These are phyloP conservation scores for Amblyjoppa fuscipennis DNA, from an alignment of 2,888 invertebrate species.

Conservation along the genomic window DNA sequence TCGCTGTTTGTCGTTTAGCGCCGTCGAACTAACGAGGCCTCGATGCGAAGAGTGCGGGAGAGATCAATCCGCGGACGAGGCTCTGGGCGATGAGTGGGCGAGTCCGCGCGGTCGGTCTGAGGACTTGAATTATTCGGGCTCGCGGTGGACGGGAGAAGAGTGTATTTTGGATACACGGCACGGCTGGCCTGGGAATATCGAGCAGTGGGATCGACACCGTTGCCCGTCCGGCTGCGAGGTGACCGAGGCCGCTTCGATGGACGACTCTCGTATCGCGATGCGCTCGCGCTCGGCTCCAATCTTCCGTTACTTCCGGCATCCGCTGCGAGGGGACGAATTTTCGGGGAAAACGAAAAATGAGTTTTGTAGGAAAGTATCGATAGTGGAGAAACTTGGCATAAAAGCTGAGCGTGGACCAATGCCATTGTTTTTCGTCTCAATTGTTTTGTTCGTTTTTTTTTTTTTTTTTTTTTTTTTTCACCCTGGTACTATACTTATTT, in stretches of 20 bases:
- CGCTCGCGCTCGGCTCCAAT: background rate
- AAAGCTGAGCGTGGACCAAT: background rate
- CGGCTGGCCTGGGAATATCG: slow-evolving; percentile 75
- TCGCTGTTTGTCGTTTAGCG: background rate
- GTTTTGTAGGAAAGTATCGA: background rate
- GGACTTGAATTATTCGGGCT: slow-evolving; percentile 75
- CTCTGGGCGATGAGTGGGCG: slow-evolving; percentile 10
- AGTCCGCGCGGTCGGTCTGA: slow-evolving; percentile 21
- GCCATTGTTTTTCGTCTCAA: background rate
- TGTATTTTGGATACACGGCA: slow-evolving; percentile 81
- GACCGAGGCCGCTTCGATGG: slow-evolving; percentile 16
- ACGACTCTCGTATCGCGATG: background rate
- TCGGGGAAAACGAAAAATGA: background rate
- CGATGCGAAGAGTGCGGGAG: background rate
- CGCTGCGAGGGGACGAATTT: background rate
- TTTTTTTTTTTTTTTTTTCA: no score
- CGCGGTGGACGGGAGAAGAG: slow-evolving; percentile 70
- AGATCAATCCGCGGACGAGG: slow-evolving; percentile 41
- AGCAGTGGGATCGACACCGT: slow-evolving; percentile 56
- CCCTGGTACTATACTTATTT: background rate
- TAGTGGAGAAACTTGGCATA: background rate
- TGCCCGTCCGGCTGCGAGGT: slow-evolving; percentile 18
- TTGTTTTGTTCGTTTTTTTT: no score
- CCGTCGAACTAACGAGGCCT: slow-evolving; percentile 22
- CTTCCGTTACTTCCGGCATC: background rate